These are phyloP conservation scores for Salticus scenicus DNA, from an alignment of 2,888 invertebrate genomes.

Conservation along the genomic window DNA sequence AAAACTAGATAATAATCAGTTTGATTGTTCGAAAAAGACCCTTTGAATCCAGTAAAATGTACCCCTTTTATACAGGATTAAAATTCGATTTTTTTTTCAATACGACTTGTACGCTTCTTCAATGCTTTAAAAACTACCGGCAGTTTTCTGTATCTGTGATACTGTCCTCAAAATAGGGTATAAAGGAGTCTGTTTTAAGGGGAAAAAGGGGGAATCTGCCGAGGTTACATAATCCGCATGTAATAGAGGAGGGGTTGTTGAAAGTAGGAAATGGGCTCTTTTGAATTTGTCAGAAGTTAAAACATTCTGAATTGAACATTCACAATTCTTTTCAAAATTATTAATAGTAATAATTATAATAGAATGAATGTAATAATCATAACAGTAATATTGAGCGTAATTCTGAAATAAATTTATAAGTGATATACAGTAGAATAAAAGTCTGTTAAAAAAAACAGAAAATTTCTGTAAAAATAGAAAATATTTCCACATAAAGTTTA, in stretches of 20 bases:
- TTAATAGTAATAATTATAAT: too few relatives aligned
- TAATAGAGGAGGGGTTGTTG: constrained; percentile 23
- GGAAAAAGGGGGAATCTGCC: constrained; percentile 29
- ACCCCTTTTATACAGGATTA: constrained; percentile 43
- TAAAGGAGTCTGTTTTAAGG: not conserved
- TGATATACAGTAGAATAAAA: too few relatives aligned
- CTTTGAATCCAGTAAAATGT: constrained; percentile 41
- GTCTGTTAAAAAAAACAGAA: too few relatives aligned
- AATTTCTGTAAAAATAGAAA: too few relatives aligned
- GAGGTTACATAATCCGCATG: constrained; percentile 57
- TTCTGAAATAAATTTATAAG: too few relatives aligned
- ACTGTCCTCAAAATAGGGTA: constrained; percentile 15
- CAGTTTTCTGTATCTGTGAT: constrained; percentile 16
- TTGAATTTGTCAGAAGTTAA: too few relatives aligned
- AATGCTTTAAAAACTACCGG: not conserved
- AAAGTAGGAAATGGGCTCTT: constrained; percentile 23
- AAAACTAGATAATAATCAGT: not conserved
- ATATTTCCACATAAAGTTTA: too few relatives aligned
- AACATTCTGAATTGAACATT: too few relatives aligned
- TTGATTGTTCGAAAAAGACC: constrained; percentile 44
- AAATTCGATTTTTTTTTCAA: constrained; percentile 22
- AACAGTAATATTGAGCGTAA: too few relatives aligned
- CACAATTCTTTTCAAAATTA: too few relatives aligned
- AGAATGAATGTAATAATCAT: too few relatives aligned
- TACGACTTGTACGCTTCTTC: not conserved